Base-by-base conservation (phyloP, 2,113 vertebrate species). In the Triplophysa siluroides region DNA sequence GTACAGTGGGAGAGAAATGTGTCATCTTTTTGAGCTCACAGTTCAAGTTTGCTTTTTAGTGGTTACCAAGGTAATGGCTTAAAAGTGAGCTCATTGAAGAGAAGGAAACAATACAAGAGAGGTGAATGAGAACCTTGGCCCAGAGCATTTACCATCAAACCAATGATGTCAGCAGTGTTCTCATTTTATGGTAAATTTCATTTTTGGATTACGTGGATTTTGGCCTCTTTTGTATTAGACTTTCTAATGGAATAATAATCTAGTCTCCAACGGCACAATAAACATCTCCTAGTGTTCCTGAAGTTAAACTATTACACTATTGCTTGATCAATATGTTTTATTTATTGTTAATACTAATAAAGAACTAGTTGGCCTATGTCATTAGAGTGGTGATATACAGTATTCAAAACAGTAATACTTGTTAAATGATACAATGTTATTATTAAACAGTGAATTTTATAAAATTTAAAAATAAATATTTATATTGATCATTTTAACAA, bases 31-130 rank as follows among this genome's bases (percentile, higher is more conserved):
- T 87, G 84, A 63, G 84, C 85, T 87, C 19, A 50, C 45, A 81
- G 43, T 24, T 62, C 60, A 64, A 79, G 69, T 83, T 83, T 67
- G 74, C 68, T 83, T 83, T 85, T 81, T 83, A 86, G 86, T 81
- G 62, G 13, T 89, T 87, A 83, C 83, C 84, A 82, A 62, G 54
- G 70, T 91, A 88, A 92, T 86, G 91, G 87, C 85, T 81, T 84
- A 88, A 89, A 91, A 90, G 83, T 86, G 89, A 0, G 84, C 85
- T 88, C 81, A 26, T 81, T 68, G 58, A 78, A 82, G 62, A 21
- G 67, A 61, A 62, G 65, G 70, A 69, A 76, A 83, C 63, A 78
- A 78, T 78, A 62, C 76, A 80, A 69, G 24, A 62, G 47, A 81
- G 52, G 76, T 65, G 64, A 50, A 56, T 38, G 73, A 82, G 75